Percentiles rank a stretch among this genome's conserved stretches.
Evolutionary conservation across 2,888 invertebrate genomes (phyloP).

Genomic region (Ganaspis brasiliensis): DNA sequence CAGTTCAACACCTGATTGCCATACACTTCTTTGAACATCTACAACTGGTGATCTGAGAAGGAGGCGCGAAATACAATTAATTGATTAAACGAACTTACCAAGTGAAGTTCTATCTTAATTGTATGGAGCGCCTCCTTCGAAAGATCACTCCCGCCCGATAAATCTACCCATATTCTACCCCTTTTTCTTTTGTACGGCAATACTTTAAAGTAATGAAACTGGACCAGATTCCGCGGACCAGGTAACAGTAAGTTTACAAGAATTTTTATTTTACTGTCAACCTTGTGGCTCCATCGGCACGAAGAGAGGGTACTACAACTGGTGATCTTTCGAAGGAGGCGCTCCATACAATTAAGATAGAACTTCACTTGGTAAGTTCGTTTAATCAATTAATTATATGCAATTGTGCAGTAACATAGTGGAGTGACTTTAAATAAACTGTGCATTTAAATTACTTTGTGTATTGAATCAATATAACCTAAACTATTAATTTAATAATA

Average conservation of each 20-base stretch:
- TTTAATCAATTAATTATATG: neutral
- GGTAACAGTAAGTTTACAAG: neutral
- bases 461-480: too few species aligned
- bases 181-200: neutral
- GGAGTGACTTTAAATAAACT: too few species aligned
- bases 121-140: neutral
- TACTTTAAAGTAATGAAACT: neutral
- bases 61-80: neutral
- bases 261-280: conserved; percentile 6
- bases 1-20: neutral
- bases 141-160: neutral
- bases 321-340: conserved; percentile 4
- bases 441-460: too few species aligned
- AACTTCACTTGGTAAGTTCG: conserved; percentile 1
- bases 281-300: conserved; percentile 10
- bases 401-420: too few species aligned
- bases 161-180: neutral
- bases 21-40: neutral
- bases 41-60: neutral
- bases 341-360: neutral
- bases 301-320: conserved; percentile 7
- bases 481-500: too few species aligned
- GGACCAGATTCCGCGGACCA: neutral
- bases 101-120: neutral
- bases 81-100: neutral